phyloP scores from a whole-genome alignment of 2,797 vertebrate genomes.

The Gobio occitaniae region DNA sequence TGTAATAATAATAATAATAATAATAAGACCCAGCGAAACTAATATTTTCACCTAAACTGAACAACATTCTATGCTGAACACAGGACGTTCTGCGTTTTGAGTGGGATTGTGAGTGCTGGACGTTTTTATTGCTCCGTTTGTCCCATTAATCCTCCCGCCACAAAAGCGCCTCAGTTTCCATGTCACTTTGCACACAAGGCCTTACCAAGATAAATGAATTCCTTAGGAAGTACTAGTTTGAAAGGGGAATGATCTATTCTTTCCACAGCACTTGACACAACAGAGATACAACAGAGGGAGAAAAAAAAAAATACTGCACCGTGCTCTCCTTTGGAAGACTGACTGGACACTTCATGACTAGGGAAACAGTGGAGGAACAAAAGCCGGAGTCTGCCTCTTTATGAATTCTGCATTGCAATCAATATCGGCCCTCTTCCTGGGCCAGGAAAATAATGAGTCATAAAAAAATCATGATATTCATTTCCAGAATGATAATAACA shows the following conservation, averaged over 20 bases:
- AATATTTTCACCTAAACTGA: background rate
- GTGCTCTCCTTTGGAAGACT: constrained; percentile 69
- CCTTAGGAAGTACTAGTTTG: constrained; percentile 70
- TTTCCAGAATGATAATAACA: constrained; percentile 61
- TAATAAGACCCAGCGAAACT: background rate
- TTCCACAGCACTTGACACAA: constrained; percentile 70
- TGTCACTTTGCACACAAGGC: constrained; percentile 78
- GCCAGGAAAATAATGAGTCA: constrained; percentile 74
- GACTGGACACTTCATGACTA: constrained; percentile 65
- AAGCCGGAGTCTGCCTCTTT: constrained; percentile 61
- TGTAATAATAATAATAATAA: background rate
- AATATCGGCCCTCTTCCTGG: constrained; percentile 66
- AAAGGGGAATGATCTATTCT: constrained; percentile 69
- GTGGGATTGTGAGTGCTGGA: constrained; percentile 68
- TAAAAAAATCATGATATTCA: constrained; percentile 73
- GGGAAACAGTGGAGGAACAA: constrained; percentile 44
- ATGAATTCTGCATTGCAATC: constrained; percentile 76
- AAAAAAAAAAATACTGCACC: constrained; percentile 38
- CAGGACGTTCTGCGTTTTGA: constrained; percentile 58
- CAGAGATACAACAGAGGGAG: constrained; percentile 71
- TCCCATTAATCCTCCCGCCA: constrained; percentile 73
- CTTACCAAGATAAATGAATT: constrained; percentile 82
- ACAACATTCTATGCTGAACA: background rate
- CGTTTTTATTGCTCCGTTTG: constrained; percentile 78
- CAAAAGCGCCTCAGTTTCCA: constrained; percentile 72